Conservation (phyloP, 2,113 vertebrate genomes). For the Chlorodrepanis virens region DNA sequence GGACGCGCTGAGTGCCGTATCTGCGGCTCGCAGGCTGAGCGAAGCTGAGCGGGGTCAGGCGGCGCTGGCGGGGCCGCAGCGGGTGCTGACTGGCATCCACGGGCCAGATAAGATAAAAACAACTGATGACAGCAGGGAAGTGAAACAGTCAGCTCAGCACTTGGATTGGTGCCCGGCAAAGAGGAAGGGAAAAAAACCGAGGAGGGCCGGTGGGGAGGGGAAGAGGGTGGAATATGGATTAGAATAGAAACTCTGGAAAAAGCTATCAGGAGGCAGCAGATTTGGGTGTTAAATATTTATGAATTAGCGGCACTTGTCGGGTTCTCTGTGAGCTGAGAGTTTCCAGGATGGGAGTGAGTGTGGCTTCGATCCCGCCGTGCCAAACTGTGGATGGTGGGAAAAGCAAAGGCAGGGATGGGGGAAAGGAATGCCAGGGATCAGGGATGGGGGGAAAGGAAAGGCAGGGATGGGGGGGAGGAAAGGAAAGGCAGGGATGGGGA, state of each 20-base stretch:
- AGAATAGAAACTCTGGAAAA: slow-evolving; percentile 74
- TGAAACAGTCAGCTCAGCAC: slow-evolving; percentile 63
- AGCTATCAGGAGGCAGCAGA: slow-evolving; percentile 76
- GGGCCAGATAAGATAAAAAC: slow-evolving; percentile 60
- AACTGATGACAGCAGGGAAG: slow-evolving; percentile 48
- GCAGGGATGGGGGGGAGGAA: too few species aligned
- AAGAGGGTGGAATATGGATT: slow-evolving; percentile 62
- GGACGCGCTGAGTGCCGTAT: neutral
- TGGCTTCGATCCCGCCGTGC: slow-evolving; percentile 60
- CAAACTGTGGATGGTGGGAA: slow-evolving; percentile 46
- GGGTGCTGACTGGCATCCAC: slow-evolving; percentile 44
- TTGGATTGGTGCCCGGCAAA: slow-evolving; percentile 39
- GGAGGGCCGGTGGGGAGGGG: neutral
- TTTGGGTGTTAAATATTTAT: slow-evolving; percentile 84
- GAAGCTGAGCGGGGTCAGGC: neutral
- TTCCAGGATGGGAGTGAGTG: slow-evolving; percentile 73
- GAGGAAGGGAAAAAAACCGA: neutral
- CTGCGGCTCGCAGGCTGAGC: neutral
- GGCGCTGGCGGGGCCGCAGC: neutral
- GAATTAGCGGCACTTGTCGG: slow-evolving; percentile 77
- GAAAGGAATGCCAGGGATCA: neutral
- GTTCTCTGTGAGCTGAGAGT: slow-evolving; percentile 59
- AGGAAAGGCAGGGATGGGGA: neutral
- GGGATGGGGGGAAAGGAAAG: too few species aligned
- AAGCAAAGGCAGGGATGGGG: neutral